These are phyloP conservation scores for Erythrocercus mccallii DNA, from an alignment of 2,113 vertebrate species.

Conservation along the genomic window DNA sequence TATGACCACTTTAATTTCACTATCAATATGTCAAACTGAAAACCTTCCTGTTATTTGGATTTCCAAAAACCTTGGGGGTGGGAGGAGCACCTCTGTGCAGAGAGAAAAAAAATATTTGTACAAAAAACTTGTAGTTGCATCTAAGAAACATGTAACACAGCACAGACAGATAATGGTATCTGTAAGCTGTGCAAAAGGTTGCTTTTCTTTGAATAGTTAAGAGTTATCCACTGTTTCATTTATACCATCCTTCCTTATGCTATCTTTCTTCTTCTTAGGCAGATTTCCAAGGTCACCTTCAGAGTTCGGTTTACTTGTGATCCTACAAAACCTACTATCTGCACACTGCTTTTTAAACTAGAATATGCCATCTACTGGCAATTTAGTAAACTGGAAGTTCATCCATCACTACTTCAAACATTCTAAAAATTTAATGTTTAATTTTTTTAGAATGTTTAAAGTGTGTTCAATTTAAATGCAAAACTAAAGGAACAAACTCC, in stretches of 20 bases:
- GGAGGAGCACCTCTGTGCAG: not conserved
- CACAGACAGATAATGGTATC: not conserved
- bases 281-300: not conserved
- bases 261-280: not conserved
- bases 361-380: conserved; percentile 24
- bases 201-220: not conserved
- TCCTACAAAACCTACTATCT: not conserved
- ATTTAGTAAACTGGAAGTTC: not conserved
- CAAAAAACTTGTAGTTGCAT: not conserved
- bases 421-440: not conserved
- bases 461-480: not conserved
- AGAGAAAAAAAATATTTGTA: too few species aligned
- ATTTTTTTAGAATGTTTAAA: not conserved
- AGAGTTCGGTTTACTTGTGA: not conserved
- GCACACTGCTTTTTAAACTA: not conserved
- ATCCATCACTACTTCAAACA: too few species aligned
- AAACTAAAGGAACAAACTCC: not conserved
- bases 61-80: not conserved
- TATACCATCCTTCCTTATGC: not conserved
- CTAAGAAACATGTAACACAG: not conserved
- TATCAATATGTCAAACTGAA: not conserved
- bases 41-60: not conserved
- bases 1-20: not conserved
- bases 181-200: not conserved
- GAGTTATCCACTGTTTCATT: not conserved